These are phyloP conservation scores for Harpagoxenus sublaevis DNA, from an alignment of 2,888 invertebrate species.

Conservation along the genomic window DNA sequence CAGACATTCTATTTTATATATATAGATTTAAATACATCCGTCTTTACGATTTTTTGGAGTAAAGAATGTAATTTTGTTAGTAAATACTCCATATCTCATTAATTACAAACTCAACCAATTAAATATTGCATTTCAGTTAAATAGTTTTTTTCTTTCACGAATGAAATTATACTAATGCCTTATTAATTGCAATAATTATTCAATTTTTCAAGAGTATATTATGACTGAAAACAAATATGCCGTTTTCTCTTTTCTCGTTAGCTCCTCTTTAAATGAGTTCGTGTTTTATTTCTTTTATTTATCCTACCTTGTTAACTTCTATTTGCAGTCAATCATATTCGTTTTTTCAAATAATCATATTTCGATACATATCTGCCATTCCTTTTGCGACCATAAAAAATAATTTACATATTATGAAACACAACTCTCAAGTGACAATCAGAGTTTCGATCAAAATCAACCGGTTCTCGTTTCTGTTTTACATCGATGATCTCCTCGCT, in stretches of 20 bases:
- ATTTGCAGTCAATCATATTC: not conserved
- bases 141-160: conserved; percentile 43
- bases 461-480: not conserved
- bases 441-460: not conserved
- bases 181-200: not conserved
- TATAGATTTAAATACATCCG: not conserved
- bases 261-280: not conserved
- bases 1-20: too few species aligned
- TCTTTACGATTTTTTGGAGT: not conserved
- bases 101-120: not conserved
- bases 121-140: conserved; percentile 46
- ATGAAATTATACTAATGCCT: not conserved
- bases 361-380: not conserved
- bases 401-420: not conserved
- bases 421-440: not conserved
- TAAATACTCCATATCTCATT: not conserved
- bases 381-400: not conserved
- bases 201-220: not conserved
- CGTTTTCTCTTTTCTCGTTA: not conserved
- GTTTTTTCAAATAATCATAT: not conserved
- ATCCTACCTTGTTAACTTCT: not conserved
- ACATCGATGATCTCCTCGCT: not conserved
- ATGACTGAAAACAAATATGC: not conserved
- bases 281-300: not conserved
- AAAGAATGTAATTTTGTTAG: conserved; percentile 1